Evolutionary conservation across 2,888 invertebrate genomes (phyloP).

Genomic region (Luffia ferchaultella): DNA sequence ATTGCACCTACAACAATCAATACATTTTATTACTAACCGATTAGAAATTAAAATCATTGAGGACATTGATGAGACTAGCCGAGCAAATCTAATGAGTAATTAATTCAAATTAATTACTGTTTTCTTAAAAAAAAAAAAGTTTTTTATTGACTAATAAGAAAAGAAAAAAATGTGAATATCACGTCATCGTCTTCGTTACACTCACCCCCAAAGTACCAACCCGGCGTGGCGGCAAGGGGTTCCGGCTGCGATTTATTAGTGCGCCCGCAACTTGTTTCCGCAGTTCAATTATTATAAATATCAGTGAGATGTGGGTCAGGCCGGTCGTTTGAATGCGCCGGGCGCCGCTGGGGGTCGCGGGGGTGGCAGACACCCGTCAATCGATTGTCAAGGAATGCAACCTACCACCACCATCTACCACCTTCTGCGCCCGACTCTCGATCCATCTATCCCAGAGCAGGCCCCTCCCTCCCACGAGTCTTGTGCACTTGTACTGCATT

Average conservation of each 20-base stretch:
- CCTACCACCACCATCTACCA: constrained; percentile 23
- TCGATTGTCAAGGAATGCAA: constrained; percentile 66
- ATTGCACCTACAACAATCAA: too few relatives aligned
- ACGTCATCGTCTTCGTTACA: too few relatives aligned
- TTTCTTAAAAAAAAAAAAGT: too few relatives aligned
- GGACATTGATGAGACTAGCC: too few relatives aligned
- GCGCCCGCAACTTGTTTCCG: constrained; percentile 17
- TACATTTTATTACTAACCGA: too few relatives aligned
- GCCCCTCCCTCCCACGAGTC: constrained; percentile 25
- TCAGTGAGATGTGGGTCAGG: constrained; percentile 21
- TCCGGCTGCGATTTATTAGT: constrained; percentile 11
- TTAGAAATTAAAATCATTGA: too few relatives aligned
- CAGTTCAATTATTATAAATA: constrained; percentile 65
- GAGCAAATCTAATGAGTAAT: too few relatives aligned
- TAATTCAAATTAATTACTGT: too few relatives aligned
- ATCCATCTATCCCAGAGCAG: constrained; percentile 19
- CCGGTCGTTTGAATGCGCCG: constrained; percentile 18
- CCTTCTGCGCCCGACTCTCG: constrained; percentile 22
- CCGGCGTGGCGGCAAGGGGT: not conserved
- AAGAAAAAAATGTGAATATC: too few relatives aligned
- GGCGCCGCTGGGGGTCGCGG: constrained; percentile 11
- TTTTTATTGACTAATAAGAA: too few relatives aligned
- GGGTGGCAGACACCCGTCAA: constrained; percentile 35
- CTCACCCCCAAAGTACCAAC: too few relatives aligned
- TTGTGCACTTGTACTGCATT: constrained; percentile 16